These are phyloP conservation scores for Gisinianus flammeolus DNA, from an alignment of 2,888 invertebrate species.

Conservation along the genomic window DNA sequence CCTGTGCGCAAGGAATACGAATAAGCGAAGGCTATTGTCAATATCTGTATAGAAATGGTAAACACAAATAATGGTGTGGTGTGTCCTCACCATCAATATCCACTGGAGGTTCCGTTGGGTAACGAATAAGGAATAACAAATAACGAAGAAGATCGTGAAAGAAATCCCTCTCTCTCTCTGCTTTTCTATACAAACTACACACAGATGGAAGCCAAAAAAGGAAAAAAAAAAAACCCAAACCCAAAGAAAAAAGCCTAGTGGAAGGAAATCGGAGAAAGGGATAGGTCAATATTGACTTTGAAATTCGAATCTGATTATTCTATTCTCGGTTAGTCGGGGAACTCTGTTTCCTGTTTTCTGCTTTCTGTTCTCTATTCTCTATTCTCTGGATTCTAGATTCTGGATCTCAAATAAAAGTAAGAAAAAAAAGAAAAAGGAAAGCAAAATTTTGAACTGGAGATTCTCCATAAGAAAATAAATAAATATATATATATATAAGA, in stretches of 20 bases:
- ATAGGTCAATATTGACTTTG: constrained; percentile 27
- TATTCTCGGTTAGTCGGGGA: background rate
- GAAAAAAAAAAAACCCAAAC: constrained; percentile 17
- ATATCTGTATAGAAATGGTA: too few species aligned
- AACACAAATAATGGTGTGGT: too few species aligned
- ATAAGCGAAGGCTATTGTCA: too few species aligned
- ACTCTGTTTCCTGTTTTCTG: background rate
- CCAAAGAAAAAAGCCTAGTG: background rate
- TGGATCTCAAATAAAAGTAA: background rate
- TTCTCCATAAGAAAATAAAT: too few species aligned
- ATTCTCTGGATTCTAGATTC: background rate
- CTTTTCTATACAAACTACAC: too few species aligned
- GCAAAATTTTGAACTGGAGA: background rate
- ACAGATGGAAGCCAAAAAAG: background rate
- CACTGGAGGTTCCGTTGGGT: too few species aligned
- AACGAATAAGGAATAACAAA: too few species aligned
- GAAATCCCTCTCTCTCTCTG: too few species aligned
- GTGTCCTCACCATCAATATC: too few species aligned
- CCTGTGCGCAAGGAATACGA: too few species aligned
- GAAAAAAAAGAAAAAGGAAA: background rate
- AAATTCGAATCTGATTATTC: constrained; percentile 16
- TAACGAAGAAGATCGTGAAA: too few species aligned
- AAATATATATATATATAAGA: background rate
- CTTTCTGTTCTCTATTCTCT: background rate
- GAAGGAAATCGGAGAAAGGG: constrained; percentile 8